A percentile compares a stretch with the other conserved stretches of the same genome.
Evolutionary conservation across 2,888 invertebrate species (phyloP).

Genomic region (Cremastinae sp.): DNA sequence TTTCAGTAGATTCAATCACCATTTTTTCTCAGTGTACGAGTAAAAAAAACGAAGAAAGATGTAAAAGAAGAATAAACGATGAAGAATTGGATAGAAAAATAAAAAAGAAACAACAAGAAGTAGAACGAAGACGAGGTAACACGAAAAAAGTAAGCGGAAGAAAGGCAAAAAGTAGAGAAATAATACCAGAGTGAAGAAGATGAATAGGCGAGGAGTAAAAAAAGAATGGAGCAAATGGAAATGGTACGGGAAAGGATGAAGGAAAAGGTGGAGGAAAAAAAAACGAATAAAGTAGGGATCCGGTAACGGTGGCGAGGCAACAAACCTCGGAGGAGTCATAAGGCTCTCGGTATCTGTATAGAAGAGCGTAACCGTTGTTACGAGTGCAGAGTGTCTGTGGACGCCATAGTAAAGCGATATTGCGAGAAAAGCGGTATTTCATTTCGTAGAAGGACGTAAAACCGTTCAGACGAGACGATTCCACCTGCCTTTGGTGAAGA

Average conservation of each 20-base stretch:
- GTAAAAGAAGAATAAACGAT: too few relatives aligned
- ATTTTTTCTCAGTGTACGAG: too few relatives aligned
- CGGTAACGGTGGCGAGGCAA: constrained; percentile 8
- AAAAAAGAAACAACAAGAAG: too few relatives aligned
- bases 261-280: not conserved
- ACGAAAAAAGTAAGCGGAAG: too few relatives aligned
- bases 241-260: not conserved
- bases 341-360: constrained; percentile 17
- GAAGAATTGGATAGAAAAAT: too few relatives aligned
- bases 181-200: too few relatives aligned
- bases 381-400: constrained; percentile 38
- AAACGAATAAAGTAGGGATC: not conserved
- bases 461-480: constrained; percentile 36
- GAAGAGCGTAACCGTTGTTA: constrained; percentile 54
- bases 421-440: constrained; percentile 54
- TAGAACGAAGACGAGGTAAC: too few relatives aligned
- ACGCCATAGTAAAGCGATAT: constrained; percentile 22
- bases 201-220: too few relatives aligned
- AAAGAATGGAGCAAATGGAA: not conserved
- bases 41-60: too few relatives aligned
- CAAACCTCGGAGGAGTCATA: not conserved
- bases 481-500: constrained; percentile 23
- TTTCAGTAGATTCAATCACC: too few relatives aligned
- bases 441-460: constrained; percentile 53
- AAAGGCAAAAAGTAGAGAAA: too few relatives aligned